Evolutionary conservation across 1,140 invertebrate species (phyloP).

Genomic region (Sweltsa coloradensis): DNA sequence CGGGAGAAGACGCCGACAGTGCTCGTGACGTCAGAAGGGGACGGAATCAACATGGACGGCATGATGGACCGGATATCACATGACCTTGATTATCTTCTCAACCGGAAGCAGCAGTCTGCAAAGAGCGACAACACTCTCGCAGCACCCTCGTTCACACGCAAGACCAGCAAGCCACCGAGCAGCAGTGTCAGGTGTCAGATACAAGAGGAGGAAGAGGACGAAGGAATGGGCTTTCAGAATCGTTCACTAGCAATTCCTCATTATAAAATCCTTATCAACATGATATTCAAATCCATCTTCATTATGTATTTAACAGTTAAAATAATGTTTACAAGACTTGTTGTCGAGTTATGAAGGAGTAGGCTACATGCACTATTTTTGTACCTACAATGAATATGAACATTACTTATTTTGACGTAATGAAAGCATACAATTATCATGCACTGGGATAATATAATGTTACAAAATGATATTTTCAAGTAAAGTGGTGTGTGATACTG

Average conservation of each 20-base stretch:
- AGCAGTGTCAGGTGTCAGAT: slow-evolving; percentile 4
- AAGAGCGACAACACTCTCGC: not conserved
- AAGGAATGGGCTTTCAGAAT: not conserved
- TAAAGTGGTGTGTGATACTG: no score
- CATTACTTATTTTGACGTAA: no score
- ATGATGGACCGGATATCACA: slow-evolving; percentile 60
- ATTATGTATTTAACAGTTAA: no score
- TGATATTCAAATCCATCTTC: not conserved
- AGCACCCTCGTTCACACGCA: slow-evolving; percentile 4
- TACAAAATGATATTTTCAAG: no score
- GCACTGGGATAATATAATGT: no score
- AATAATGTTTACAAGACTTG: no score
- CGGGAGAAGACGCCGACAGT: slow-evolving; percentile 5
- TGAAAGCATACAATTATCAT: no score
- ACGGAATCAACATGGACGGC: slow-evolving; percentile 30
- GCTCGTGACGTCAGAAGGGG: slow-evolving; percentile 11
- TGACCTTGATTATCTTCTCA: slow-evolving; percentile 60
- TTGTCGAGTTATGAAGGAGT: no score
- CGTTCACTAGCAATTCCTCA: not conserved
- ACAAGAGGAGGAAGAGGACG: slow-evolving; percentile 9
- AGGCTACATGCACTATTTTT: no score
- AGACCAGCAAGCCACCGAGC: slow-evolving; percentile 4
- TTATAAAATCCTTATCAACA: not conserved
- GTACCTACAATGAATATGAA: no score
- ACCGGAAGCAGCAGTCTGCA: slow-evolving; percentile 33